phyloP scores from a whole-genome alignment of 1,140 invertebrate genomes.

The Apis mellifera region DNA sequence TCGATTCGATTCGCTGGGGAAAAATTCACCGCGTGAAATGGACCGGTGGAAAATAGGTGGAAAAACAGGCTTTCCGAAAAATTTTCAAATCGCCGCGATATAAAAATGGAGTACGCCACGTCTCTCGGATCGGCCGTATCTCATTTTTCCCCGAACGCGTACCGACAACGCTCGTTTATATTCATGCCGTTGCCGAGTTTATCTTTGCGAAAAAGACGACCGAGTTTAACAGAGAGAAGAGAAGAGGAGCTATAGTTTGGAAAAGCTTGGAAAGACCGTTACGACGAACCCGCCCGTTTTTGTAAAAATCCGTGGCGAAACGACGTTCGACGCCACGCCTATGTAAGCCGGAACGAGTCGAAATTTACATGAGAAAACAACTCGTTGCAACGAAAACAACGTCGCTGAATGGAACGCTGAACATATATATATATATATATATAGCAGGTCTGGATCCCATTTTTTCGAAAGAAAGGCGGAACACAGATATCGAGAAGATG shows the following conservation, averaged over 20 bases:
- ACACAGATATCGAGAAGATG: no score
- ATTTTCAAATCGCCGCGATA: background rate
- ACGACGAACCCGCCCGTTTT: slow-evolving; percentile 1
- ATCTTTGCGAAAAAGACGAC: slow-evolving; percentile 26
- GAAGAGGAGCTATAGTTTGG: background rate
- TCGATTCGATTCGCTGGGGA: background rate
- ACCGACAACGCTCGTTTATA: slow-evolving; percentile 17
- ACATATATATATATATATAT: no score
- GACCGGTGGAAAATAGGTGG: background rate
- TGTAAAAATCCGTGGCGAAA: slow-evolving; percentile 29
- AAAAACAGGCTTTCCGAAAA: background rate
- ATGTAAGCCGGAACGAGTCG: background rate
- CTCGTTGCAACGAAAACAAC: no score
- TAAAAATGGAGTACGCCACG: slow-evolving; percentile 1
- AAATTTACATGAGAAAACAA: slow-evolving; percentile 53
- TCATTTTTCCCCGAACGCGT: slow-evolving; percentile 10
- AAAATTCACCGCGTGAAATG: background rate
- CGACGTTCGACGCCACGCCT: background rate
- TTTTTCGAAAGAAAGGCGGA: no score
- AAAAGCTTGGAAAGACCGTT: background rate
- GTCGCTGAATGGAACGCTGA: no score
- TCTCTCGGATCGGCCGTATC: slow-evolving; percentile 3
- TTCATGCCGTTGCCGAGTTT: slow-evolving; percentile 21
- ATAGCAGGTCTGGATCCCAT: no score
- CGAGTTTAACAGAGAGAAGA: background rate